phyloP scores from a whole-genome alignment of 2,797 vertebrate species.

The Chlorospingus flavigularis region DNA sequence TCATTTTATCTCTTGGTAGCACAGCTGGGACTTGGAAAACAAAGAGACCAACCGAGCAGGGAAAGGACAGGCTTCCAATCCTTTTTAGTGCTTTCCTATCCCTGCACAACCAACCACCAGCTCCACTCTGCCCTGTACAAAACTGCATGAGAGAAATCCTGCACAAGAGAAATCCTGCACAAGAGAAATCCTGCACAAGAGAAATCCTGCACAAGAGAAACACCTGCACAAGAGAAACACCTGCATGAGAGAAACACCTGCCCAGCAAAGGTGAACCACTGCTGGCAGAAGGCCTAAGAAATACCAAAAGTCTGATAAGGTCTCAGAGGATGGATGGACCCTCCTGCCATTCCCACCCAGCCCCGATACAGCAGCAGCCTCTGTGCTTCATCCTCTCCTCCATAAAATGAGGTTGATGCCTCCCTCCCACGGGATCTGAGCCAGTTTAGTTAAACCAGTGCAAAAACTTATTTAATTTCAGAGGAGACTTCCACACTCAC shows the following conservation, averaged over 20 bases:
- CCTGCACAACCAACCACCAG: not conserved
- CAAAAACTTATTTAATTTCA: not conserved
- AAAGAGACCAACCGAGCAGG: not conserved
- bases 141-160: not conserved
- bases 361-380: not conserved
- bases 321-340: not conserved
- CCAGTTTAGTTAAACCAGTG: not conserved
- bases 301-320: accelerated
- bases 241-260: not conserved
- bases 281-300: not conserved
- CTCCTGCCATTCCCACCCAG: not conserved
- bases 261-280: accelerated
- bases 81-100: accelerated
- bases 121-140: not conserved
- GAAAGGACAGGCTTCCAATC: not conserved
- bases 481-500: not conserved
- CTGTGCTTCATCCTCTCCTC: not conserved
- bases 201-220: not conserved
- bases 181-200: not conserved
- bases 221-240: not conserved
- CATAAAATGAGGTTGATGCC: not conserved
- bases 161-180: no score
- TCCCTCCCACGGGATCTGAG: not conserved
- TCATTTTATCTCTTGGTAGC: not conserved
- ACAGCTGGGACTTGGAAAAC: not conserved